Evolutionary conservation across 2,888 invertebrate species (phyloP).

Genomic region (Clepsis dumicolana): DNA sequence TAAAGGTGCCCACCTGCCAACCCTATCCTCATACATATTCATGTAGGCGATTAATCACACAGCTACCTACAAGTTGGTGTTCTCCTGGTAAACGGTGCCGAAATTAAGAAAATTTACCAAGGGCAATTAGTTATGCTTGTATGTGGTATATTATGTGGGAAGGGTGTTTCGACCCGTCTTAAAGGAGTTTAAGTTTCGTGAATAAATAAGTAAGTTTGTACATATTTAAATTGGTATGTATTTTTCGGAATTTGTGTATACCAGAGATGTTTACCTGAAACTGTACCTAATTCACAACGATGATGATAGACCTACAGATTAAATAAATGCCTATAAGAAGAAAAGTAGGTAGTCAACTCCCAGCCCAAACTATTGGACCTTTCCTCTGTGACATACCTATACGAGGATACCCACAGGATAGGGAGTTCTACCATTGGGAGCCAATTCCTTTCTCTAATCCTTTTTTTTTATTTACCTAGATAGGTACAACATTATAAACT

Average conservation of each 20-base stretch:
- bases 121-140: slow-evolving; percentile 63
- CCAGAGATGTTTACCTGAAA: background rate
- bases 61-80: slow-evolving; percentile 56
- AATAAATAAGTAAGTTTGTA: background rate
- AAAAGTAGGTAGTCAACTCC: too few relatives aligned
- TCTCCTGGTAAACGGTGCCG: slow-evolving; percentile 39
- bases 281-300: background rate
- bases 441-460: too few relatives aligned
- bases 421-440: too few relatives aligned
- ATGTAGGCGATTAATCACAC: slow-evolving; percentile 81
- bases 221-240: background rate
- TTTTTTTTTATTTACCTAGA: too few relatives aligned
- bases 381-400: too few relatives aligned
- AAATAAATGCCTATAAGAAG: too few relatives aligned
- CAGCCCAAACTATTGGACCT: too few relatives aligned
- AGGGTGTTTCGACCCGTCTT: slow-evolving; percentile 31
- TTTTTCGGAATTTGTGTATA: too few relatives aligned
- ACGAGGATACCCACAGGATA: too few relatives aligned
- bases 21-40: slow-evolving; percentile 83
- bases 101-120: slow-evolving; percentile 52
- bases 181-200: slow-evolving; percentile 16
- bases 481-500: too few relatives aligned
- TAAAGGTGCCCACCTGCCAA: slow-evolving; percentile 79
- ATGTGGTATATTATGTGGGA: slow-evolving; percentile 56
- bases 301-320: too few relatives aligned